A percentile compares a stretch with the other conserved stretches of the same genome.
Evolutionary conservation across 1,140 invertebrate genomes (phyloP).

Genomic region (Drosophila nasuta): DNA sequence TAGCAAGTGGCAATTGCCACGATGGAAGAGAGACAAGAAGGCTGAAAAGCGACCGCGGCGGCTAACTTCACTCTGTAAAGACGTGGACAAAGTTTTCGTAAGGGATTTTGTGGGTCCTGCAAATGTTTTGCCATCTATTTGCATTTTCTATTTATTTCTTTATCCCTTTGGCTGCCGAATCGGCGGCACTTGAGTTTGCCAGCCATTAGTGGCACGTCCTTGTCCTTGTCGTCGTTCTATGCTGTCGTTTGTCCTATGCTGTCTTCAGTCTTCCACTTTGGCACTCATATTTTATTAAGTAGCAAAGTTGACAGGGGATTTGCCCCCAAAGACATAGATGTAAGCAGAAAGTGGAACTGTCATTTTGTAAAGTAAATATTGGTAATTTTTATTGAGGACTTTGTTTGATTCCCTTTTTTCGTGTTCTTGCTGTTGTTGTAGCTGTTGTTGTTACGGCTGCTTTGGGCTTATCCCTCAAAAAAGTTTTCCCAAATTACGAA

Average conservation of each 20-base stretch:
- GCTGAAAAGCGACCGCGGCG: slow-evolving; percentile 49
- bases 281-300: slow-evolving; percentile 83
- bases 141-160: slow-evolving; percentile 84
- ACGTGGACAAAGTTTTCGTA: slow-evolving; percentile 55
- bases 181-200: slow-evolving; percentile 69
- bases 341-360: slow-evolving; percentile 54
- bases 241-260: slow-evolving; percentile 18
- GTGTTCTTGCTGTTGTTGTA: slow-evolving; percentile 18
- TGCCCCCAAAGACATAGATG: slow-evolving; percentile 27
- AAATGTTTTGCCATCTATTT: slow-evolving; percentile 83
- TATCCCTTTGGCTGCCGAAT: slow-evolving; percentile 65
- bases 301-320: slow-evolving; percentile 83
- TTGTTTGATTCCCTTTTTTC: slow-evolving; percentile 69
- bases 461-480: slow-evolving; percentile 62
- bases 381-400: slow-evolving; percentile 84
- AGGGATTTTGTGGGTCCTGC: slow-evolving; percentile 41
- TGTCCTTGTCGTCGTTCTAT: slow-evolving; percentile 48
- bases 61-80: slow-evolving; percentile 51
- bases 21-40: neutral
- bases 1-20: slow-evolving; percentile 20
- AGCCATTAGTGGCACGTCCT: slow-evolving; percentile 81
- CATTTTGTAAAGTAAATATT: slow-evolving; percentile 84
- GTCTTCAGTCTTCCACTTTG: slow-evolving; percentile 61
- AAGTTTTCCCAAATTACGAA: slow-evolving; percentile 69
- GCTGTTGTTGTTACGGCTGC: neutral